Evolutionary conservation across 2,113 vertebrate genomes (phyloP).

Genomic region (Pseudorhombus dupliciocellatus): DNA sequence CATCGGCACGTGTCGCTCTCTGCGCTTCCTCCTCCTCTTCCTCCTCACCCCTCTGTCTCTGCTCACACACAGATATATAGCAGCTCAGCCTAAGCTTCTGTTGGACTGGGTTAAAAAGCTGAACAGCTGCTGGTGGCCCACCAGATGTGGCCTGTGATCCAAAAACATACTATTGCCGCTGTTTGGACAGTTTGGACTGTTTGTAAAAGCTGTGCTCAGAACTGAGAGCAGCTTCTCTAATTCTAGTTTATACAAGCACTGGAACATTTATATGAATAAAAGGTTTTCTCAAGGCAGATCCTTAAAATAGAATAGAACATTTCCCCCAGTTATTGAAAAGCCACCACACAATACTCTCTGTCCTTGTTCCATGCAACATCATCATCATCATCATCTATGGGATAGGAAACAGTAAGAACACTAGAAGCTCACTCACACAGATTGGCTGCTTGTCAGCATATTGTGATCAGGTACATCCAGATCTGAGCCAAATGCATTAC

Average conservation of each 20-base stretch:
- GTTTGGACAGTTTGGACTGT: slow-evolving; percentile 3
- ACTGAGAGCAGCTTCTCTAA: background rate
- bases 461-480: too few relatives aligned
- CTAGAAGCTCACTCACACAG: too few relatives aligned
- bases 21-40: slow-evolving; percentile 27
- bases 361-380: too few relatives aligned
- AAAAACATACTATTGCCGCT: slow-evolving; percentile 40
- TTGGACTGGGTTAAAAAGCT: slow-evolving; percentile 56
- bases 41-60: slow-evolving; percentile 30
- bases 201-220: slow-evolving; percentile 1
- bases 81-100: slow-evolving; percentile 69
- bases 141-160: slow-evolving; percentile 61
- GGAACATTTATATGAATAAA: background rate
- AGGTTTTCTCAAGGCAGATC: background rate
- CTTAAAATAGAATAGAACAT: too few relatives aligned
- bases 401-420: too few relatives aligned
- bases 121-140: slow-evolving; percentile 63
- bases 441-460: too few relatives aligned
- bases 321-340: too few relatives aligned
- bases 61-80: slow-evolving; percentile 30
- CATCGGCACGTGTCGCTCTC: slow-evolving; percentile 62
- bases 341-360: too few relatives aligned
- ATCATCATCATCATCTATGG: too few relatives aligned
- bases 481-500: too few relatives aligned
- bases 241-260: slow-evolving; percentile 7